Evolutionary conservation across 2,113 vertebrate genomes (phyloP).

Genomic region (Tragulus kanchil): DNA sequence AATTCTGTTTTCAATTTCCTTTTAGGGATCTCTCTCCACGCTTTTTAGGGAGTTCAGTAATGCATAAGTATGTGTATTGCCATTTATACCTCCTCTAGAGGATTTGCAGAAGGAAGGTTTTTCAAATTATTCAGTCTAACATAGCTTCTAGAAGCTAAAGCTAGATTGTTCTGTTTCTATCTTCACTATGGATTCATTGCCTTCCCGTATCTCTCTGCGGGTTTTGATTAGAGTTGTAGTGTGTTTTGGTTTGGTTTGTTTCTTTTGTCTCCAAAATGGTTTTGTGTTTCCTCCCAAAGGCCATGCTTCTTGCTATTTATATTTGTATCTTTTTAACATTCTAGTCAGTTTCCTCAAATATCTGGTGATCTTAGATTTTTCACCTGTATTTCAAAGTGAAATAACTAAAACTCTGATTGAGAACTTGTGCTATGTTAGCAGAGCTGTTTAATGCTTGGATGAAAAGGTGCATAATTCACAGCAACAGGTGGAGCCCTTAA

Average conservation of each 20-base stretch:
- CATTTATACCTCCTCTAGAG: background rate
- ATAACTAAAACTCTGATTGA: background rate
- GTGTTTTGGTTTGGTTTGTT: background rate
- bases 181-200: background rate
- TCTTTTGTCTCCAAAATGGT: background rate
- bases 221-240: background rate
- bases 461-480: background rate
- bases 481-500: background rate
- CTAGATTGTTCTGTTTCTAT: background rate
- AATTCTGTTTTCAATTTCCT: background rate
- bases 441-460: background rate
- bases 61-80: background rate
- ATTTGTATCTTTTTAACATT: background rate
- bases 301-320: background rate
- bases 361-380: background rate
- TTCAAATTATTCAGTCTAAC: slow-evolving; percentile 10
- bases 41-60: background rate
- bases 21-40: background rate
- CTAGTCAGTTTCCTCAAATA: background rate
- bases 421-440: background rate
- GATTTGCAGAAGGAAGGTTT: background rate
- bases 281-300: background rate
- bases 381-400: background rate
- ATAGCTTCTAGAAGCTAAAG: background rate
- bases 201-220: background rate